These are phyloP conservation scores for Ichneumoninae sp. DNA, from an alignment of 2,888 invertebrate species.

Conservation along the genomic window DNA sequence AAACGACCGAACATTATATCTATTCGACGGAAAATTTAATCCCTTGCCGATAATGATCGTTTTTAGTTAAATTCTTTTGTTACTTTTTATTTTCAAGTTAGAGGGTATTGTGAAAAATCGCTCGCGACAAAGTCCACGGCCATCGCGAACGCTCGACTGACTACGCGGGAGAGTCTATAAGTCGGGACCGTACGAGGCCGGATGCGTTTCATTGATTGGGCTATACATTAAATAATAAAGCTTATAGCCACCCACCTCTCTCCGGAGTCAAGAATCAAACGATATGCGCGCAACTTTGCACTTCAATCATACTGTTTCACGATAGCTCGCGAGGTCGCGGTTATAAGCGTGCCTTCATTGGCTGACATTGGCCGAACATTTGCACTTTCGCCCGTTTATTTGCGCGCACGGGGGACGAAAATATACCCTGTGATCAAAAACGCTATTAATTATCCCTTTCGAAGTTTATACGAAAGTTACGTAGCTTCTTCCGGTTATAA, in stretches of 20 bases:
- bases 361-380: background rate
- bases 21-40: background rate
- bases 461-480: background rate
- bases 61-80: background rate
- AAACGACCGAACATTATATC: conserved; percentile 69
- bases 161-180: conserved; percentile 57
- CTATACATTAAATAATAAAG: conserved; percentile 69
- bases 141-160: conserved; percentile 63
- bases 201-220: conserved; percentile 71
- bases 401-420: background rate
- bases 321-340: conserved; percentile 45
- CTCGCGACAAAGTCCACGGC: conserved; percentile 32
- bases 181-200: conserved; percentile 56
- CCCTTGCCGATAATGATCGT: conserved; percentile 34
- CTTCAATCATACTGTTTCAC: background rate
- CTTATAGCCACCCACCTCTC: conserved; percentile 5
- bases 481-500: background rate
- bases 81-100: background rate
- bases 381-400: background rate
- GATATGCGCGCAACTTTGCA: conserved; percentile 10
- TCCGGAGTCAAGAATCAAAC: conserved; percentile 49
- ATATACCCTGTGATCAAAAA: background rate
- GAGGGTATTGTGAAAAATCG: background rate
- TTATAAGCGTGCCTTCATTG: background rate
- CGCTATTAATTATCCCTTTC: background rate